Percentiles rank a stretch among this genome's conserved stretches.
Evolutionary conservation across 1,140 invertebrate genomes (phyloP).

Genomic region (Thrips palmi): DNA sequence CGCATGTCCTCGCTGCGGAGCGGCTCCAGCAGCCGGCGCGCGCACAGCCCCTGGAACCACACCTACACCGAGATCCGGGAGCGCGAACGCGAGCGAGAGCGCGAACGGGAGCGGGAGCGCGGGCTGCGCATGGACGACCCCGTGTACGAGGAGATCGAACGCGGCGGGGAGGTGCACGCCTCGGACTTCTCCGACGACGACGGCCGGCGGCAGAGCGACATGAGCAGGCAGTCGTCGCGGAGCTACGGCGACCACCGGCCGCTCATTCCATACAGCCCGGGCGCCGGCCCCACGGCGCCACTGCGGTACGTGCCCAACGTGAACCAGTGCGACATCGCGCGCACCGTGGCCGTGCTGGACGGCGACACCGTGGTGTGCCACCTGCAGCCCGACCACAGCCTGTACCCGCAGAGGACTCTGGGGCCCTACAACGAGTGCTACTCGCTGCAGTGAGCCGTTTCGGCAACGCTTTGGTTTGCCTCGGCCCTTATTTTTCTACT

Average conservation of each 20-base stretch:
- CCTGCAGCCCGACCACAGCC: conserved; percentile 42
- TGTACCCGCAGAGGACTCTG: conserved; percentile 31
- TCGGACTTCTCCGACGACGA: conserved; percentile 65
- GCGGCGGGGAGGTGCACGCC: conserved; percentile 44
- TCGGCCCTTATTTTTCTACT: background rate
- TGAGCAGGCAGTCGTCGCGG: conserved; percentile 52
- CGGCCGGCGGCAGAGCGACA: conserved; percentile 54
- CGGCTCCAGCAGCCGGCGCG: conserved; percentile 15
- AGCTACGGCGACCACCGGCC: conserved; percentile 65
- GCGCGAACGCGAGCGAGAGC: conserved; percentile 15
- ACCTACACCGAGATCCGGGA: conserved; percentile 39
- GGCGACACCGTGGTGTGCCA: conserved; percentile 69
- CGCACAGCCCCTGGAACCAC: conserved; percentile 29
- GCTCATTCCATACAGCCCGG: conserved; percentile 46
- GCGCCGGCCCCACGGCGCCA: conserved; percentile 25
- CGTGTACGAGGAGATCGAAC: conserved; percentile 65
- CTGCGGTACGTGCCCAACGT: conserved; percentile 32
- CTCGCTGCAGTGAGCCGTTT: background rate
- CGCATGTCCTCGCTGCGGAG: conserved; percentile 18
- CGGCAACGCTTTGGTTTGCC: background rate
- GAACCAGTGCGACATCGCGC: conserved; percentile 30
- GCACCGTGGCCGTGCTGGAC: conserved; percentile 55
- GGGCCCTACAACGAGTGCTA: conserved; percentile 40
- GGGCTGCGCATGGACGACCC: conserved; percentile 45
- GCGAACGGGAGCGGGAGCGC: conserved; percentile 16